phyloP scores from a whole-genome alignment of 2,888 invertebrate species.

The Drosophila seclusa region DNA sequence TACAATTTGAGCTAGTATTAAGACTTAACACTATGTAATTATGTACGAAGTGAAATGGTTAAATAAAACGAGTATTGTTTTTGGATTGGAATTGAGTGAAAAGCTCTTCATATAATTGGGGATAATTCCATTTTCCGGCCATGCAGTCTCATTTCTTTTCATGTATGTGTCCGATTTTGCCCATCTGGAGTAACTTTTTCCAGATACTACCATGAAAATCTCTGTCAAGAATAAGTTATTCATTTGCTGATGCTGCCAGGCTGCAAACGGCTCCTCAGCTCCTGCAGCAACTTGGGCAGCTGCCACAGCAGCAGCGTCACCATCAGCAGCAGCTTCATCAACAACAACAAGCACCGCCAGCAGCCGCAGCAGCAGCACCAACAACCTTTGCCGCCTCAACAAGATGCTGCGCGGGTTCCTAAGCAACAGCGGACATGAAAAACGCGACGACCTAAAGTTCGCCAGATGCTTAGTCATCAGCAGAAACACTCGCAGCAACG shows the following conservation, averaged over 20 bases:
- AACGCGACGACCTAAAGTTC: too few species aligned
- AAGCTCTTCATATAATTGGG: not conserved
- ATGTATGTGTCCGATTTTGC: not conserved
- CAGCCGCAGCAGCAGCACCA: too few species aligned
- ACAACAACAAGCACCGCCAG: too few species aligned
- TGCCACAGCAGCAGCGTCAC: too few species aligned
- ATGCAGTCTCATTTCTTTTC: not conserved
- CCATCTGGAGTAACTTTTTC: not conserved
- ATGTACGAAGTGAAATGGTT: constrained; percentile 50
- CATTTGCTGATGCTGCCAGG: too few species aligned
- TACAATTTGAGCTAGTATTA: constrained; percentile 42
- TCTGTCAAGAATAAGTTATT: not conserved
- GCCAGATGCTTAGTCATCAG: not conserved
- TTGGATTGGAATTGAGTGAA: constrained; percentile 45
- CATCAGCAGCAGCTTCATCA: too few species aligned
- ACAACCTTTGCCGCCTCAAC: too few species aligned
- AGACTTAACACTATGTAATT: constrained; percentile 27
- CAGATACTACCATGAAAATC: not conserved
- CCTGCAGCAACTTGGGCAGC: too few species aligned
- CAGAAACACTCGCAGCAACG: too few species aligned
- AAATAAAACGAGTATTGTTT: constrained; percentile 67
- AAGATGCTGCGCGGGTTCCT: too few species aligned
- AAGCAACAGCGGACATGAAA: too few species aligned
- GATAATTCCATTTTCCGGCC: not conserved
- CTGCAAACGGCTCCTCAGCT: too few species aligned